These are phyloP conservation scores for Chrysolina haemoptera DNA, from an alignment of 2,888 invertebrate genomes.

Conservation along the genomic window DNA sequence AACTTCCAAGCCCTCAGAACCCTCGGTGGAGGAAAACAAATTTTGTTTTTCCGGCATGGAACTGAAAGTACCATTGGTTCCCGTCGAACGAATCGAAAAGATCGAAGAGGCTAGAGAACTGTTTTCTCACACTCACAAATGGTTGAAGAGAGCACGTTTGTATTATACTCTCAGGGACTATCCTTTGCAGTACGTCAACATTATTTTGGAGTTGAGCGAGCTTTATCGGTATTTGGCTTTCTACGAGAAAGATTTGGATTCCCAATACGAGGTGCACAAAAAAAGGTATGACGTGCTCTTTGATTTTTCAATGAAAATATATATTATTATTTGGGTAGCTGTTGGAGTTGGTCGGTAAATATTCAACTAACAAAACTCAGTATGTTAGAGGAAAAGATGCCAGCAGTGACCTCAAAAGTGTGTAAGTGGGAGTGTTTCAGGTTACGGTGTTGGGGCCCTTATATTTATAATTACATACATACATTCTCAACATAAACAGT, in stretches of 20 bases:
- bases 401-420: too few species aligned
- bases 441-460: too few species aligned
- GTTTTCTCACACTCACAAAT: conserved; percentile 74
- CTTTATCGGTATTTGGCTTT: conserved; percentile 79
- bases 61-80: conserved; percentile 56
- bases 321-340: too few species aligned
- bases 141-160: conserved; percentile 74
- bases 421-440: too few species aligned
- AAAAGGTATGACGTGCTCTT: conserved; percentile 62
- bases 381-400: too few species aligned
- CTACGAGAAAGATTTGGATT: conserved; percentile 80
- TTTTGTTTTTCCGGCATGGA: conserved; percentile 56
- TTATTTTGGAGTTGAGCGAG: conserved; percentile 76
- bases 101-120: conserved; percentile 72
- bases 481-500: too few species aligned
- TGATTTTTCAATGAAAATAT: too few species aligned
- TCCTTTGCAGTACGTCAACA: conserved; percentile 75
- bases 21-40: background rate
- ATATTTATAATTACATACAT: too few species aligned
- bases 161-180: conserved; percentile 75
- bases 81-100: conserved; percentile 63
- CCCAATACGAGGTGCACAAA: conserved; percentile 74
- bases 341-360: too few species aligned
- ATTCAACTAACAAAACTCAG: too few species aligned
- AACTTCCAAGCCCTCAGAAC: conserved; percentile 20